Evolutionary conservation across 2,113 vertebrate species (phyloP), one percentile per base, ranked within the genome.

Genomic region (Vanacampus margaritifer): DNA sequence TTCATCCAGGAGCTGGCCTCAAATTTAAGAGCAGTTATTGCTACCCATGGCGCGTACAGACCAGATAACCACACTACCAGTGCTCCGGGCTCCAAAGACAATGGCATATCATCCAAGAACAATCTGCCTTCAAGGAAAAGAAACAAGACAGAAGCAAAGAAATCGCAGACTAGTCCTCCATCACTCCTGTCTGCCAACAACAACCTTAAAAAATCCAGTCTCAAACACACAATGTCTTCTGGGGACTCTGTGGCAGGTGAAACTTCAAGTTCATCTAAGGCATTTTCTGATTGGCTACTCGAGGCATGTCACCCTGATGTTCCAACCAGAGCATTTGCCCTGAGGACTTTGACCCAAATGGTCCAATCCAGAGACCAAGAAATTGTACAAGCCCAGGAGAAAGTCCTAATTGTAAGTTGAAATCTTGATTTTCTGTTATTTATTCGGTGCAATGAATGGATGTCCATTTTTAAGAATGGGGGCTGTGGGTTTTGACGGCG

Each of bases 221-320:
- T 21, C 23, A 70, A 32, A 62, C 53, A 65, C 1, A 19, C 65
- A 28, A n/a, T 10, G 2, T 46, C 69, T 28, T 64, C 53, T 46
- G 57, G 1, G 67, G 21, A 4, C 12, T 21, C 59, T 35, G 17
- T 14, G 45, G 17, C 37, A 63, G 36, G 14, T 53, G 57, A 71
- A 36, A 19, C n/a, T 8, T 6, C 19, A 13, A 23, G 19, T 5
- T 43, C 76, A 1, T 14, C 51, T 6, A 72, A 73, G 59, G 19
- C 79, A 17, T 36, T 92, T 51, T 88, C 89, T 60, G 88, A 91
- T 51, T 90, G 79, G 71, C 84, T 98, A 54, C 17, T 93, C 6
- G 90, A 93, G 1, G 94, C 95, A 3, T 96, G 88, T 1, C 93
- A 98, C 79, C 91, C 94, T 0, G 93, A 96, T 1, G 87, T 97